These are phyloP conservation scores for Nomada lathburiana DNA, from an alignment of 2,888 invertebrate species.

Conservation along the genomic window DNA sequence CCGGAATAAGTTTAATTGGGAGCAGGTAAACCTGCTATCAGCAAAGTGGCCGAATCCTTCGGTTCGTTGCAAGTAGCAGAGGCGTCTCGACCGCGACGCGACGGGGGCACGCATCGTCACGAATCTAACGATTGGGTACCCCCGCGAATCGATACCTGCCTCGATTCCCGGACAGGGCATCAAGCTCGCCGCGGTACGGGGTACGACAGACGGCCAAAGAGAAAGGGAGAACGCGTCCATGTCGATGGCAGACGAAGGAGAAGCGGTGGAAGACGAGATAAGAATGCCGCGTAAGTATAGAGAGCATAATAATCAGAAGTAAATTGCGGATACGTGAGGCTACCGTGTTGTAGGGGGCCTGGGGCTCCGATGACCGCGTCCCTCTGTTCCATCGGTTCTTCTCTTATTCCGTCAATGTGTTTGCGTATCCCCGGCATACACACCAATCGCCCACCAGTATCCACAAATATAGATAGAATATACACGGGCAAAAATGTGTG, in stretches of 20 bases:
- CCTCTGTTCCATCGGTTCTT: constrained; percentile 40
- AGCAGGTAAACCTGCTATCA: too few relatives aligned
- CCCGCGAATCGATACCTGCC: constrained; percentile 63
- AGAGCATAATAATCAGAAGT: constrained; percentile 83
- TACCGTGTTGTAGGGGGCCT: constrained; percentile 80
- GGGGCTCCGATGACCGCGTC: constrained; percentile 46
- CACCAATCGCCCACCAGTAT: neutral
- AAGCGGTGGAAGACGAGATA: constrained; percentile 57
- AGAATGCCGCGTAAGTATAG: constrained; percentile 80
- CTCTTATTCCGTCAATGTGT: constrained; percentile 29
- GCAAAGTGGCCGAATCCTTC: too few relatives aligned
- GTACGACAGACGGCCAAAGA: constrained; percentile 11
- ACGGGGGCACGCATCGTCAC: constrained; percentile 36
- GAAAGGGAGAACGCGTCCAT: constrained; percentile 16
- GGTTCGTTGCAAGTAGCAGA: too few relatives aligned
- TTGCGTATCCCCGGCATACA: neutral
- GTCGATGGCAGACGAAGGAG: constrained; percentile 27
- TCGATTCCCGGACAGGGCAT: constrained; percentile 52
- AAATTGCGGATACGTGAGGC: constrained; percentile 84
- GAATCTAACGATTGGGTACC: constrained; percentile 59
- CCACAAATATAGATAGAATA: neutral
- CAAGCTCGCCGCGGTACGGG: constrained; percentile 5
- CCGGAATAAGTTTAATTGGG: too few relatives aligned
- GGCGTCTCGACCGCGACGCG: neutral
- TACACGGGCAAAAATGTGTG: neutral